phyloP scores from a whole-genome alignment of 2,113 vertebrate genomes.

The Gadus macrocephalus region DNA sequence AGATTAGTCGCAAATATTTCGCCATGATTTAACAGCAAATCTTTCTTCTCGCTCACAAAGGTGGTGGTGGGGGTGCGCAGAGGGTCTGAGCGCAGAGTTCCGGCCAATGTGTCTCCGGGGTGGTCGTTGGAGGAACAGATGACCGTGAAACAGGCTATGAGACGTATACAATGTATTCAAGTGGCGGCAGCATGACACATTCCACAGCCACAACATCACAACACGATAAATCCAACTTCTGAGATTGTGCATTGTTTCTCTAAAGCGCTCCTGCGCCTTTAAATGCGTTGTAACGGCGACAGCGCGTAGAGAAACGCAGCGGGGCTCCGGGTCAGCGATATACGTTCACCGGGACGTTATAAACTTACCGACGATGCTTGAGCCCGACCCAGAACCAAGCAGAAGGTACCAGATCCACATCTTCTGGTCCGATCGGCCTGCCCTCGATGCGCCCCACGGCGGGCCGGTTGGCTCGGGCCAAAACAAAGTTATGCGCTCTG shows the following conservation, averaged over 20 bases:
- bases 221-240: no score
- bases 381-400: slow-evolving; percentile 76
- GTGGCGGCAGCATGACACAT: no score
- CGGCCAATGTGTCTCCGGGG: no score
- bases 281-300: background rate
- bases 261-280: slow-evolving; percentile 29
- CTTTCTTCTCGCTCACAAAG: background rate
- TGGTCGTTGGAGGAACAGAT: no score
- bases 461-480: slow-evolving; percentile 50
- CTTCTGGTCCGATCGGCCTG: slow-evolving; percentile 55
- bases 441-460: slow-evolving; percentile 48
- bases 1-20: no score
- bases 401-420: slow-evolving; percentile 85
- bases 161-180: no score
- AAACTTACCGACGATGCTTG: slow-evolving; percentile 76
- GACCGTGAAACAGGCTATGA: no score
- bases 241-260: background rate
- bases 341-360: slow-evolving; percentile 15
- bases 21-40: background rate
- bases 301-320: background rate
- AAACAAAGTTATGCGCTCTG: slow-evolving; percentile 47
- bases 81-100: no score
- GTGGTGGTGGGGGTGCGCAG: background rate
- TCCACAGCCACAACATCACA: no score
- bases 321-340: slow-evolving; percentile 16